These are phyloP conservation scores for Agrilus mali DNA, from an alignment of 2,888 invertebrate species.

Conservation along the genomic window DNA sequence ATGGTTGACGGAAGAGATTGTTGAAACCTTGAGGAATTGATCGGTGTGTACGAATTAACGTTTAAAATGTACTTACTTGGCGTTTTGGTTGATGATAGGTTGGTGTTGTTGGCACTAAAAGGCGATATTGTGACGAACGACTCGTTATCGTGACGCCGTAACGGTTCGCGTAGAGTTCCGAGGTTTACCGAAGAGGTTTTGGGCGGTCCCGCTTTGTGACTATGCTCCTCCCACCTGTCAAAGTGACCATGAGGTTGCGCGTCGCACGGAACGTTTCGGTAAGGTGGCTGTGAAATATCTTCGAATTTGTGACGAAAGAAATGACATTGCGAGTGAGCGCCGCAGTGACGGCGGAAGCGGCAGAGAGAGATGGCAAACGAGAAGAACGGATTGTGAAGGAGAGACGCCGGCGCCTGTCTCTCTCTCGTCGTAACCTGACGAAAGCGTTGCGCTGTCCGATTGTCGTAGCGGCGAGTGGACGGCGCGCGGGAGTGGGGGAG, in stretches of 20 bases:
- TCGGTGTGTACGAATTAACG: not conserved
- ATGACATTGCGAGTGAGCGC: slow-evolving; percentile 28
- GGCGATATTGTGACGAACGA: slow-evolving; percentile 9
- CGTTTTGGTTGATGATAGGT: not conserved
- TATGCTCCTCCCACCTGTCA: slow-evolving; percentile 31
- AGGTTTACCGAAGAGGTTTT: slow-evolving; percentile 26
- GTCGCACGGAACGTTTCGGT: slow-evolving; percentile 19
- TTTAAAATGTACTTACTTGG: not conserved
- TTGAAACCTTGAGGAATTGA: too few relatives aligned
- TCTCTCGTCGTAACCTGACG: slow-evolving; percentile 23
- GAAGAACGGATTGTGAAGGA: slow-evolving; percentile 20
- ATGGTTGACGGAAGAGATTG: too few relatives aligned
- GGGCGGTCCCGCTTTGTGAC: slow-evolving; percentile 18
- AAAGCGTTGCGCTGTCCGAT: slow-evolving; percentile 27
- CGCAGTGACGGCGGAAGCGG: slow-evolving; percentile 11
- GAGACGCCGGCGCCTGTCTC: slow-evolving; percentile 30
- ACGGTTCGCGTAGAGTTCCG: slow-evolving; percentile 24
- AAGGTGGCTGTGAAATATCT: slow-evolving; percentile 26
- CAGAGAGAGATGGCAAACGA: slow-evolving; percentile 9
- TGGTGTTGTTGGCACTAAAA: not conserved
- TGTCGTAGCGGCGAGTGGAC: slow-evolving; percentile 11
- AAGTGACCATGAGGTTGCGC: slow-evolving; percentile 34
- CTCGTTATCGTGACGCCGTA: slow-evolving; percentile 25
- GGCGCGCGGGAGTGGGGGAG: slow-evolving; percentile 23
- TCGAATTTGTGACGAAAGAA: slow-evolving; percentile 32